Conservation (phyloP, 2,888 invertebrate genomes). For the Orchesellides sinensis region DNA sequence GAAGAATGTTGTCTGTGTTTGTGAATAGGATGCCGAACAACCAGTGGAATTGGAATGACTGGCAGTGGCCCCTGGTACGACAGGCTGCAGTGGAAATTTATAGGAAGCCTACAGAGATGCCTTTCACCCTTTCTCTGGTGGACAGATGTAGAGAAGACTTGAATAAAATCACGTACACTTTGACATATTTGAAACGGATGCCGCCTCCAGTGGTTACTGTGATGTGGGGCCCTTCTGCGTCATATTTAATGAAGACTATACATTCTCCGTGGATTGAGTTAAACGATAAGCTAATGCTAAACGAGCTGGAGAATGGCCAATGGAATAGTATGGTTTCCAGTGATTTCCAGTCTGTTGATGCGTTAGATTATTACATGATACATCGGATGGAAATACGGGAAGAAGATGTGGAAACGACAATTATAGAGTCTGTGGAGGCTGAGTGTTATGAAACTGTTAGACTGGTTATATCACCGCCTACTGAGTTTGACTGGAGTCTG, state of each 20-base stretch:
- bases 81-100: slow-evolving; percentile 66
- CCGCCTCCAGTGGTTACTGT: slow-evolving; percentile 53
- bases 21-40: slow-evolving; percentile 68
- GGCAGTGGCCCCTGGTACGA: slow-evolving; percentile 57
- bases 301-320: slow-evolving; percentile 2
- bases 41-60: slow-evolving; percentile 58
- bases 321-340: slow-evolving; percentile 29
- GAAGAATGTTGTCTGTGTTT: not conserved
- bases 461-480: slow-evolving; percentile 35
- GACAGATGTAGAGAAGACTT: slow-evolving; percentile 28
- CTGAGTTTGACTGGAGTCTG: slow-evolving; percentile 48
- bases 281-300: slow-evolving; percentile 20
- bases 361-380: slow-evolving; percentile 14
- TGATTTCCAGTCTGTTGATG: not conserved
- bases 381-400: not conserved
- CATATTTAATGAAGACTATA: slow-evolving; percentile 66
- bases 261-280: slow-evolving; percentile 64
- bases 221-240: slow-evolving; percentile 67
- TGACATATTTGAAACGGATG: slow-evolving; percentile 46
- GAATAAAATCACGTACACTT: slow-evolving; percentile 48
- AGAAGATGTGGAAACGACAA: not conserved
- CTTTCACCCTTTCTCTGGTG: slow-evolving; percentile 58
- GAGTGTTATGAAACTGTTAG: not conserved
- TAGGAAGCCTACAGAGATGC: slow-evolving; percentile 67
- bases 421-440: no score